Conservation (phyloP, 2,888 invertebrate species). For the Rhagium mordax region DNA sequence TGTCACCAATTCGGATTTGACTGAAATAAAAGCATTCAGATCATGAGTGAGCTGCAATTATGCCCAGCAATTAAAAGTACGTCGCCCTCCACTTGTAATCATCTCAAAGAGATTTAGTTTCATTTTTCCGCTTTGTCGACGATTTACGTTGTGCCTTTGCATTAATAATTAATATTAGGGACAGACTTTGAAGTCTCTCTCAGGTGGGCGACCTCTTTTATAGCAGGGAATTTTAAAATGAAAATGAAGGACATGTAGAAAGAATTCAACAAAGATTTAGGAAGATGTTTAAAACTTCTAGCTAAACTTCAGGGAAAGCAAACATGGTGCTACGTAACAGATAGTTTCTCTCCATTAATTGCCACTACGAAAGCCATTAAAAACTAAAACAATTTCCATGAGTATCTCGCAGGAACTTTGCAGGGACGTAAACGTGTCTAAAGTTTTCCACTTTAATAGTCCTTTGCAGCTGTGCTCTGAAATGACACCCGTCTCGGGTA, state of each 20-base stretch:
- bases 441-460: constrained; percentile 13
- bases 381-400: neutral
- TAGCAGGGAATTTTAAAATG: no score
- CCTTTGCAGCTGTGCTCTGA: neutral
- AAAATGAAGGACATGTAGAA: no score
- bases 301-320: no score
- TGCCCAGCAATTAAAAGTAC: neutral
- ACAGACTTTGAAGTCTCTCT: no score
- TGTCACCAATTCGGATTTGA: neutral
- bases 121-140: neutral
- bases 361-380: neutral
- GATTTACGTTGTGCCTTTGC: no score
- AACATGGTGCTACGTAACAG: neutral
- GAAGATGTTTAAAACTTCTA: no score
- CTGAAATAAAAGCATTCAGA: neutral
- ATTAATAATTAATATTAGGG: no score
- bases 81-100: neutral
- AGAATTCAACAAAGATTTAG: no score
- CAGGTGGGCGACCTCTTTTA: no score
- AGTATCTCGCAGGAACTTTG: neutral
- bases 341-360: neutral
- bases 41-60: neutral
- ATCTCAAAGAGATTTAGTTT: neutral
- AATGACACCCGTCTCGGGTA: neutral
- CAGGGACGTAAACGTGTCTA: neutral